Base-by-base conservation (phyloP, 2,113 vertebrate genomes). In the Machaerirhynchus nigripectus region DNA sequence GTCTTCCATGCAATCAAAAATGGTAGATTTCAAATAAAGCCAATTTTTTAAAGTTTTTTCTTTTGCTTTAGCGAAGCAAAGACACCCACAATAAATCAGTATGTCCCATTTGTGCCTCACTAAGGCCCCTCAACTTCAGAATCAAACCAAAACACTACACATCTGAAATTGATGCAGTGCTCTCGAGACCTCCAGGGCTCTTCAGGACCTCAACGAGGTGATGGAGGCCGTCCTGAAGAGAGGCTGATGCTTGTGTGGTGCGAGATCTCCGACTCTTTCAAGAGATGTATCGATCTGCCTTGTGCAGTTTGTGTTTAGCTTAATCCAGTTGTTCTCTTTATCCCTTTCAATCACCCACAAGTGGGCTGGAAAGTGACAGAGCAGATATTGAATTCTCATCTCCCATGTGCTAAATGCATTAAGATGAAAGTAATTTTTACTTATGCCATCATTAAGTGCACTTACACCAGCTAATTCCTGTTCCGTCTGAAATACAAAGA, bases 351-450 rank as follows among this genome's bases (percentile, higher is more conserved):
- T 85, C 91, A 80, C 64, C 28, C 79, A 86, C 59, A 94, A 95
- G 82, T 75, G 68, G 67, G 82, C 52, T 86, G 82, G 47, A 40
- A 88, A 90, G 83, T 63, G 82, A 88, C 50, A 90, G 46, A 83
- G 57, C 8, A 84, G 78, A 18, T 91, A 95, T 37, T 7, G 24
- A 77, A 92, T 88, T 90, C 63, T 85, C 71, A 56, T 77, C 78
- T 86, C 85, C 64, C 39, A 59, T 86, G 76, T 67, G 88, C 70
- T 91, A 93, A 95, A 83, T 56, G 75, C 87, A 77, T 91, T 93
- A 86, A 80, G 90, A 88, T 74, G 44, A 93, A 93, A 95, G 90
- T 67, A 83, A 85, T 90, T 96, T 95, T 96, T 90, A 95, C 57
- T 68, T 92, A 75, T 64, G 60, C 47, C 57, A 74, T 70, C 61